phyloP scores from a whole-genome alignment of 2,113 vertebrate genomes.

The Noctilio leporinus region DNA sequence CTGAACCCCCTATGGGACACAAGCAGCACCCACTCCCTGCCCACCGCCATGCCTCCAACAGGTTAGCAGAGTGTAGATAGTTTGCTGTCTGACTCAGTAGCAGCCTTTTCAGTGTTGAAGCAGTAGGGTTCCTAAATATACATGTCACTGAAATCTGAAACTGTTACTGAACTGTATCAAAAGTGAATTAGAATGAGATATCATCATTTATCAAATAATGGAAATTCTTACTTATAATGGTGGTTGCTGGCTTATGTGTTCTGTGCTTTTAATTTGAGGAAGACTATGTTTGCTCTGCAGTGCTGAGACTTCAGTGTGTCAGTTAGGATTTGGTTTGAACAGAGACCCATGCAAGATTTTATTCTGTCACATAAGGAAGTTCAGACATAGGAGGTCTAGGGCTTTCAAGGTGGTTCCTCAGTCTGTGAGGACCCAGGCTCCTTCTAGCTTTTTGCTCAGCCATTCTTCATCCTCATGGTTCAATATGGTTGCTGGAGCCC shows the following conservation, averaged over 20 bases:
- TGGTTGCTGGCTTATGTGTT: not conserved
- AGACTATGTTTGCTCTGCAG: not conserved
- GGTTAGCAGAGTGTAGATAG: fast-evolving
- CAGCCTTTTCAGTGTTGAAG: not conserved
- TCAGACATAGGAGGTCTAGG: not conserved
- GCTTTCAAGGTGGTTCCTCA: not conserved
- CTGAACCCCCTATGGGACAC: not conserved
- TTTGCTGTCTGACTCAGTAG: not conserved
- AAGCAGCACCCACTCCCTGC: not conserved
- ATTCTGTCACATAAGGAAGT: not conserved
- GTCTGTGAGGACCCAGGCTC: not conserved
- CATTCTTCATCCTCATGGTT: not conserved
- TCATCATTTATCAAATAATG: not conserved
- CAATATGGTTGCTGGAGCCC: not conserved
- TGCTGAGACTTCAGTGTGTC: not conserved
- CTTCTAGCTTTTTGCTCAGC: not conserved
- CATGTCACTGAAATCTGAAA: not conserved
- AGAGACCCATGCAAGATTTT: not conserved
- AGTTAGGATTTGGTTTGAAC: not conserved
- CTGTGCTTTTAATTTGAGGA: not conserved
- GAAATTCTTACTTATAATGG: not conserved
- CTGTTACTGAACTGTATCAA: not conserved
- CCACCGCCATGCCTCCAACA: not conserved
- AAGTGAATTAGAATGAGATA: not conserved
- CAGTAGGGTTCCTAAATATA: not conserved